These are phyloP conservation scores for Butastur rufipennis DNA, from an alignment of 2,113 vertebrate genomes.

Conservation along the genomic window DNA sequence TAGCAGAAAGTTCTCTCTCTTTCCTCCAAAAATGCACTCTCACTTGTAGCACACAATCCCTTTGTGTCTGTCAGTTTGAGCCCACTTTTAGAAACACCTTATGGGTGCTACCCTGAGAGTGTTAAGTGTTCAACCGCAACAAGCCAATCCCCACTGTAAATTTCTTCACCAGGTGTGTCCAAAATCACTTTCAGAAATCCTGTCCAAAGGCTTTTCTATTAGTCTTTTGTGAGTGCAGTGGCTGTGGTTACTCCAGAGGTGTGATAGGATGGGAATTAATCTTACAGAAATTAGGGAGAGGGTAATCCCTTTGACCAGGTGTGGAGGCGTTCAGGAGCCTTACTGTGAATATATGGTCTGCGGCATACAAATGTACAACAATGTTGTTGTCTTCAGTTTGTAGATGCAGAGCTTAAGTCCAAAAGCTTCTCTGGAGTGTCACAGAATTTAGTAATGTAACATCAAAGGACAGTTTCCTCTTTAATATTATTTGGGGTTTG, in stretches of 20 bases:
- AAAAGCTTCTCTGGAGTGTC: neutral
- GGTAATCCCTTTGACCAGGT: neutral
- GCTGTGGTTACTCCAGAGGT: neutral
- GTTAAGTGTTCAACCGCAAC: neutral
- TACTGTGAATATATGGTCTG: accelerated
- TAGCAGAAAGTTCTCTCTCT: neutral
- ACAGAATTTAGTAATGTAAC: neutral
- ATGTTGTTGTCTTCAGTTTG: neutral
- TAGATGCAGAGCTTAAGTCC: neutral
- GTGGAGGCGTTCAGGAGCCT: neutral
- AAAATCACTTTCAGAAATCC: neutral
- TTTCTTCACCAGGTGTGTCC: neutral
- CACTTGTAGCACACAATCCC: neutral
- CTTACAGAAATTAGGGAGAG: neutral
- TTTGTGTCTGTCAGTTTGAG: neutral
- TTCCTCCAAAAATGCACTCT: neutral
- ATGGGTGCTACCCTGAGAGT: accelerated
- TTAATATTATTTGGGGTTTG: neutral
- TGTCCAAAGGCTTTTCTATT: neutral
- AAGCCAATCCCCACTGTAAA: neutral
- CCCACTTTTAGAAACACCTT: neutral
- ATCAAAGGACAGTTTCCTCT: neutral
- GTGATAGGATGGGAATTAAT: accelerated
- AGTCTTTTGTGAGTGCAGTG: neutral
- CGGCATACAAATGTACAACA: neutral